Evolutionary conservation across 2,888 invertebrate genomes (phyloP).

Genomic region (Mimachlamys varia): DNA sequence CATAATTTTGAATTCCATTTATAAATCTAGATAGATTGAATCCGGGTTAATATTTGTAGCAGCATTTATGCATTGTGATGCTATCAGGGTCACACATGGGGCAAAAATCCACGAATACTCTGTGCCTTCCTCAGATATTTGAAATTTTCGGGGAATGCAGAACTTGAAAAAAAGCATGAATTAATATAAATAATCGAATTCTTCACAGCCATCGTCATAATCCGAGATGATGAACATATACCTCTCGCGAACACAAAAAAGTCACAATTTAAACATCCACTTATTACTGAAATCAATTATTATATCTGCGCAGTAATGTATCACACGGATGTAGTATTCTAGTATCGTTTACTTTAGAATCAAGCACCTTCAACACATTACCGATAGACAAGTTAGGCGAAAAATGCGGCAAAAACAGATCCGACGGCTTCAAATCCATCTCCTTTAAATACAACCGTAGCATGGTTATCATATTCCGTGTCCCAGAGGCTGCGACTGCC

Average conservation of each 20-base stretch:
- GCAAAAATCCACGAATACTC: no score
- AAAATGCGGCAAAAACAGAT: slow-evolving; percentile 69
- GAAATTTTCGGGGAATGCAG: background rate
- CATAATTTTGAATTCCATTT: no score
- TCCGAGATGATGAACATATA: no score
- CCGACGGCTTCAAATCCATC: slow-evolving; percentile 68
- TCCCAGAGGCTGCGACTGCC: slow-evolving; percentile 72
- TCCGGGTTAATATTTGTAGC: no score
- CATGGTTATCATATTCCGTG: slow-evolving; percentile 66
- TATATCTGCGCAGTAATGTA: background rate
- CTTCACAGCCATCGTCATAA: no score
- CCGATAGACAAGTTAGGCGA: slow-evolving; percentile 55
- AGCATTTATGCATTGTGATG: no score
- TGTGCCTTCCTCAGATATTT: background rate
- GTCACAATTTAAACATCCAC: background rate
- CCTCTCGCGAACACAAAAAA: no score
- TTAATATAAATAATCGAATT: background rate
- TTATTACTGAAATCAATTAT: background rate
- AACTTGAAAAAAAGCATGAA: background rate
- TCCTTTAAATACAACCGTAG: slow-evolving; percentile 66
- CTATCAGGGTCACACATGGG: no score
- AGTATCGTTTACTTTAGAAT: background rate
- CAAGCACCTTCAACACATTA: background rate
- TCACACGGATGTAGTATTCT: background rate
- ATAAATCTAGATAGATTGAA: no score